Percentiles rank a stretch among this genome's conserved stretches.
These are phyloP conservation scores for Cosmia trapezina DNA, from an alignment of 2,888 invertebrate genomes.

Conservation along the genomic window DNA sequence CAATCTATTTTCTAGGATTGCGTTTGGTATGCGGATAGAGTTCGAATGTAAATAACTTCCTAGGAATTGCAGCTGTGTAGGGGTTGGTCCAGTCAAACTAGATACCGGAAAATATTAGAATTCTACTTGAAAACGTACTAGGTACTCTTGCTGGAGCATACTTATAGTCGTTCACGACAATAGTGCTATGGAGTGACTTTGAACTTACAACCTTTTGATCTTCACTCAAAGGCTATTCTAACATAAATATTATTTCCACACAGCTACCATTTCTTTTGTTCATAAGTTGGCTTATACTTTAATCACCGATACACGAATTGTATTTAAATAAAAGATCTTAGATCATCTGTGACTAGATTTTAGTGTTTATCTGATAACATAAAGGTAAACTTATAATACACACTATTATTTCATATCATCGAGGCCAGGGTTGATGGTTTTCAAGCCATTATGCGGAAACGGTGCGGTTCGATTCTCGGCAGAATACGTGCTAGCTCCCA, in stretches of 20 bases:
- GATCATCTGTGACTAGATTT: background rate
- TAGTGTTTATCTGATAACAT: background rate
- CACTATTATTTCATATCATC: background rate
- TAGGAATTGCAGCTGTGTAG: background rate
- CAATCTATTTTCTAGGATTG: background rate
- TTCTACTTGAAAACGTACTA: background rate
- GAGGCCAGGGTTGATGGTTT: too few species aligned
- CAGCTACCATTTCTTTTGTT: too few species aligned
- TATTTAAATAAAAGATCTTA: background rate
- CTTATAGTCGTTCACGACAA: too few species aligned
- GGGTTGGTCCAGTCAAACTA: background rate
- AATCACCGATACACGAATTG: background rate
- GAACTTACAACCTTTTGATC: background rate
- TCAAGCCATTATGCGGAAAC: too few species aligned
- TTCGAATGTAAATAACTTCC: conserved; percentile 23
- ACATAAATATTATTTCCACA: background rate
- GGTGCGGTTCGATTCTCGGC: too few species aligned
- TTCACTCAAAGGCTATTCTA: background rate
- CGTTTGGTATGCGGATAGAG: conserved; percentile 4
- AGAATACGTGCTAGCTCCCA: too few species aligned
- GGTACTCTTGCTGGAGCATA: background rate
- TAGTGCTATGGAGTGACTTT: background rate
- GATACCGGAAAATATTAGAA: conserved; percentile 6
- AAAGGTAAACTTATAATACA: background rate
- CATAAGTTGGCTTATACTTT: too few species aligned